Evolutionary conservation across 1,140 invertebrate genomes (phyloP).

Genomic region (Diorhabda sublineata): DNA sequence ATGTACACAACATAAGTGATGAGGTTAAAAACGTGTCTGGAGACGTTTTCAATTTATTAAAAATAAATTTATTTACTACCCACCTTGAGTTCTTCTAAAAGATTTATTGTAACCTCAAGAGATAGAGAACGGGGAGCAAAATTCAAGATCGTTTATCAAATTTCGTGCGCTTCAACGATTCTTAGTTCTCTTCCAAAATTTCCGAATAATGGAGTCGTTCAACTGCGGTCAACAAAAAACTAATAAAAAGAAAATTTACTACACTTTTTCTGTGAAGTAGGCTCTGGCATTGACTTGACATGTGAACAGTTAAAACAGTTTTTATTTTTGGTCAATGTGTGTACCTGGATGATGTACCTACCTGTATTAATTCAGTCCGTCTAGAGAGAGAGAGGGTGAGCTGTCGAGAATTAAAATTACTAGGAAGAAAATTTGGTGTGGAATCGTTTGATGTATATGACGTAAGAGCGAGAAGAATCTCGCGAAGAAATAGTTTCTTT

Average conservation of each 20-base stretch:
- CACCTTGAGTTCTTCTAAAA: neutral
- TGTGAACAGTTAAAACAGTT: constrained; percentile 15
- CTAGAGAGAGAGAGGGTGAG: neutral
- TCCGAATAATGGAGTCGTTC: constrained; percentile 27
- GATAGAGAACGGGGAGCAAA: constrained; percentile 6
- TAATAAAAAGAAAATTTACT: constrained; percentile 28
- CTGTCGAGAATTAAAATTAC: too few species aligned
- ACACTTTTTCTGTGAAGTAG: constrained; percentile 29
- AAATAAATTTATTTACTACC: too few species aligned
- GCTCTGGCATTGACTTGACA: constrained; percentile 16
- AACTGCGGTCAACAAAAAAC: constrained; percentile 20
- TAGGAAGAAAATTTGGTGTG: too few species aligned
- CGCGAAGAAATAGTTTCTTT: too few species aligned
- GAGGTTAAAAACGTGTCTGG: too few species aligned
- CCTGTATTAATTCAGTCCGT: neutral
- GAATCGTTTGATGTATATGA: too few species aligned
- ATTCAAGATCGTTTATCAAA: constrained; percentile 25
- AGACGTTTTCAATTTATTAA: too few species aligned
- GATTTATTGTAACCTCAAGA: constrained; percentile 4
- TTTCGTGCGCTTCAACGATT: constrained; percentile 25
- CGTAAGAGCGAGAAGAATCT: too few species aligned
- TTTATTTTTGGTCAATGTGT: constrained; percentile 9
- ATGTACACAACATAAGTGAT: too few species aligned
- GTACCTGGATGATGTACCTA: constrained; percentile 9
- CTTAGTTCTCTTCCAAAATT: constrained; percentile 22